Evolutionary conservation across 1,140 invertebrate genomes (phyloP).

Genomic region (Ostrea edulis): DNA sequence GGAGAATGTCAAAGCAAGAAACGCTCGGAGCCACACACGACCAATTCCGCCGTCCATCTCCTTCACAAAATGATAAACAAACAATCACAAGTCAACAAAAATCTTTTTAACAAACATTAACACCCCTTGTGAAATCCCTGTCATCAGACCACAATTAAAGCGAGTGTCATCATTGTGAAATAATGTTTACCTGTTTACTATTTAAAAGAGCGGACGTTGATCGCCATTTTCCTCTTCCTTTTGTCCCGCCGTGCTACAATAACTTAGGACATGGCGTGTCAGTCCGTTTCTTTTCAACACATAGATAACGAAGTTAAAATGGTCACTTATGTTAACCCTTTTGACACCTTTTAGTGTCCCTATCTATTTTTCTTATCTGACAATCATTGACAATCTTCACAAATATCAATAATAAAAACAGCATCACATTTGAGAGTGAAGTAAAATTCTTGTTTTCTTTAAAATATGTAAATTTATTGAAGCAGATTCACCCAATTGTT

Average conservation of each 20-base stretch:
- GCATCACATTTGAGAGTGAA: neutral
- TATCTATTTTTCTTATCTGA: neutral
- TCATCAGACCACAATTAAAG: neutral
- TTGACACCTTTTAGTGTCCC: slow-evolving; percentile 7
- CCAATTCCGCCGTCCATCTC: neutral
- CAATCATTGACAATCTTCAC: neutral
- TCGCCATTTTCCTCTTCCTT: neutral
- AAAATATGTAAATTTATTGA: neutral
- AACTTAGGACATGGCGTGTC: slow-evolving; percentile 6
- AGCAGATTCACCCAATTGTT: neutral
- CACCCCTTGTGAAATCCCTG: slow-evolving; percentile 31
- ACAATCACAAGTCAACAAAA: slow-evolving; percentile 37
- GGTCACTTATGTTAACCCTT: neutral
- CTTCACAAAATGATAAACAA: slow-evolving; percentile 28
- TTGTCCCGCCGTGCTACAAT: neutral
- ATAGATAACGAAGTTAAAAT: neutral
- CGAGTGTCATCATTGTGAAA: slow-evolving; percentile 13
- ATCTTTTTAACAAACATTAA: slow-evolving; percentile 30
- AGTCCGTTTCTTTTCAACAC: neutral
- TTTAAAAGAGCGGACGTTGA: neutral
- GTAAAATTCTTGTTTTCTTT: neutral
- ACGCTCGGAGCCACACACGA: neutral
- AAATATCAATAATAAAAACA: neutral
- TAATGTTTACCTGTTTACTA: slow-evolving; percentile 31
- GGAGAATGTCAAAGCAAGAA: neutral